phyloP scores from a whole-genome alignment of 2,888 invertebrate species.

The Micoletzkya japonica region DNA sequence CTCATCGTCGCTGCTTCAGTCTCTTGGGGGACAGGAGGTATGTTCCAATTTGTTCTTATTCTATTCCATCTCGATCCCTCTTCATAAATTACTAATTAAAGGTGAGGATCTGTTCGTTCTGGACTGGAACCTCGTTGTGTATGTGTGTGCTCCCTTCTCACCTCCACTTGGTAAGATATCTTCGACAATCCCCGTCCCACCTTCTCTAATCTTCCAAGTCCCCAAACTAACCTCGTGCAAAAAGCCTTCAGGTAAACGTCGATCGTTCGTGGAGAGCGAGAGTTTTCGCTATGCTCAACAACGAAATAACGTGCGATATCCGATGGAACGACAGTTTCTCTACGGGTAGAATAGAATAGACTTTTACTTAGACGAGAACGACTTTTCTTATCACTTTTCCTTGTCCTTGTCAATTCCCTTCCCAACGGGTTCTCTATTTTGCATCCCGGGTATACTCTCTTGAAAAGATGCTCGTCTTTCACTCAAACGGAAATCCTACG shows the following conservation, averaged over 20 bases:
- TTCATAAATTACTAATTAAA: no score
- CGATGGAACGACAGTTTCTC: slow-evolving; percentile 15
- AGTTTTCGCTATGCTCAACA: slow-evolving; percentile 49
- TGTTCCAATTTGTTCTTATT: background rate
- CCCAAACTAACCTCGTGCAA: background rate
- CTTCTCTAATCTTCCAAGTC: no score
- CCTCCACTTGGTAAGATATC: slow-evolving; percentile 20
- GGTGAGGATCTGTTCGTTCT: slow-evolving; percentile 51
- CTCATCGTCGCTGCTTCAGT: background rate
- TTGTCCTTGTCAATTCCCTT: no score
- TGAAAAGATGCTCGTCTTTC: no score
- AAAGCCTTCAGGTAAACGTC: slow-evolving; percentile 15
- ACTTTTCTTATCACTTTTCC: no score
- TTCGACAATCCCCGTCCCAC: background rate
- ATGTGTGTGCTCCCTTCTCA: slow-evolving; percentile 39
- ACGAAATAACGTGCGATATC: slow-evolving; percentile 28
- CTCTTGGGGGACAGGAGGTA: slow-evolving; percentile 21
- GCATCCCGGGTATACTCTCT: no score
- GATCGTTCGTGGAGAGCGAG: slow-evolving; percentile 42
- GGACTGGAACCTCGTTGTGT: slow-evolving; percentile 51
- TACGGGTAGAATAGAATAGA: slow-evolving; percentile 18
- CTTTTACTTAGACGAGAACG: background rate
- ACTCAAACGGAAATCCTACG: no score
- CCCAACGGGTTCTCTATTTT: no score
- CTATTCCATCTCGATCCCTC: background rate